Evolutionary conservation across 2,888 invertebrate genomes (phyloP), one percentile per base, ranked within the genome.

Genomic region (Ochropleura leucogaster): DNA sequence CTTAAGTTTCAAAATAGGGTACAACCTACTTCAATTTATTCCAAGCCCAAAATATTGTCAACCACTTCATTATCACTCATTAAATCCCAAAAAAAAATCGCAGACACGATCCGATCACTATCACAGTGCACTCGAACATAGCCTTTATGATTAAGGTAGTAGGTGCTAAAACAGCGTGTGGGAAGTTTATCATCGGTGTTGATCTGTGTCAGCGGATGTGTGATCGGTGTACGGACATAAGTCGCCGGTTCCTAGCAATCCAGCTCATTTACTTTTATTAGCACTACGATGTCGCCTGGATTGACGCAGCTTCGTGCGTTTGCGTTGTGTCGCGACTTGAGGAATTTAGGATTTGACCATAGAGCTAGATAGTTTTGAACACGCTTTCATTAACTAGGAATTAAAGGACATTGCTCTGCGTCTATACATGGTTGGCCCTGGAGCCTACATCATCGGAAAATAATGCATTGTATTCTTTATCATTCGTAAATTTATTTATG

Each of bases 201-300:
- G 73, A 82, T 86, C 79, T 78, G 71, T 79, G 78, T 78, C 65
- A 75, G 70, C 70, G 79, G 71, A n/a, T n/a, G n/a, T n/a, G n/a
- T n/a, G n/a, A n/a, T n/a, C n/a, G n/a, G 80, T 86, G 83, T 85
- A 80, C 73, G 72, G 80, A 87, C 87, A 88, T 83, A 87, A 89
- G 90, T 89, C 85, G 85, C 85, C 68, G 85, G 88, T 89, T 89
- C 82, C 85, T 82, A 81, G 89, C 92, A 90, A 92, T 92, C 87
- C 80, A 89, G 89, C 90, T 93, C 94, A 94, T 95, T 94, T 93
- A 92, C 88, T 94, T 95, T 95, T 95, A 95, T 95, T 90, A 90
- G 90, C 89, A 88, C 82, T 86, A 82, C 88, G 85, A 80, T 87
- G 85, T 79, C 81, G 86, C 84, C 84, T 74, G 89, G 89, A 91